Base-by-base conservation (phyloP, 1,140 invertebrate species). In the Phymastichus coffea region DNA sequence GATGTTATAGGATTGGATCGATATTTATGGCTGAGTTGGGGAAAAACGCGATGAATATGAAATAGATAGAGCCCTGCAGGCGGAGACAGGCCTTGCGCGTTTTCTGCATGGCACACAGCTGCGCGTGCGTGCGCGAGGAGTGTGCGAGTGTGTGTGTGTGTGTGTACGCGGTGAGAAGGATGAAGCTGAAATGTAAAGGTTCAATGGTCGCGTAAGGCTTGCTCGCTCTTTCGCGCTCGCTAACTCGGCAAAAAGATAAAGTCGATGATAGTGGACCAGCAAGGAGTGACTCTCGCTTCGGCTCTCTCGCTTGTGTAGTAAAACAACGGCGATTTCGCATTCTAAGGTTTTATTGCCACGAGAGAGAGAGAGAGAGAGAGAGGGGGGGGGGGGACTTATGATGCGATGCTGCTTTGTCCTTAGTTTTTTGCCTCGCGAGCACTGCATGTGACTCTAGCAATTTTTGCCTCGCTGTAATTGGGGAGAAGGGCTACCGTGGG, bases 321-420 rank as follows among this genome's bases (percentile, higher is more conserved):
- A 57, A 57, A 57, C 30, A 40, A 48, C 55, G 48, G 55, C 44
- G 33, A 57, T 48, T 57, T 48, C 55, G 9, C 55, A 48, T 48
- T 48, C 33, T 57, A 57, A 38, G 43, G 33, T 57, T 48, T 57
- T 57, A 57, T 57, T 57, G 55, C 44, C 40, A 8, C 40, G 40
- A 15, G 19, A 43, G 3, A 12, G n/a, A n/a, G n/a, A n/a, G n/a
- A n/a, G n/a, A n/a, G n/a, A n/a, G n/a, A n/a, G n/a, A n/a, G n/a
- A n/a, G n/a, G n/a, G n/a, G n/a, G n/a, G n/a, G n/a, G n/a, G n/a
- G n/a, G n/a, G n/a, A n/a, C n/a, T n/a, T n/a, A n/a, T n/a, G n/a
- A n/a, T n/a, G n/a, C n/a, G n/a, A n/a, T n/a, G n/a, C n/a, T n/a
- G n/a, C n/a, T n/a, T n/a, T n/a, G n/a, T n/a, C n/a, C n/a, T n/a